phyloP scores from a whole-genome alignment of 1,140 invertebrate species.

The Druon quercuslanigerum region DNA sequence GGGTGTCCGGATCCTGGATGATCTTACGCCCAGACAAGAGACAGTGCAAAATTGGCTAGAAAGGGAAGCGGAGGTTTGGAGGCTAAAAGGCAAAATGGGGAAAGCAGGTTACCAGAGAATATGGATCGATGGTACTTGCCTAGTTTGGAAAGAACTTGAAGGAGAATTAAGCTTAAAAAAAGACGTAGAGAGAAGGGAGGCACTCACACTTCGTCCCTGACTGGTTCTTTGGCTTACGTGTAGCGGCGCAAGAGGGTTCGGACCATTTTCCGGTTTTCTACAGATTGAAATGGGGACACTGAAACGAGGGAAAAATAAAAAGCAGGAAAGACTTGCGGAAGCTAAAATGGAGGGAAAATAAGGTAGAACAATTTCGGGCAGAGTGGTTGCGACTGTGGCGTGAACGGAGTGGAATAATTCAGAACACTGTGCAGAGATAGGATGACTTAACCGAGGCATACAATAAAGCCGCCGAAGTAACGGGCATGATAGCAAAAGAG shows the following conservation, averaged over 20 bases:
- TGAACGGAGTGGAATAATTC: background rate
- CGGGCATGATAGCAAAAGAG: background rate
- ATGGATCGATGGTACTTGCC: no score
- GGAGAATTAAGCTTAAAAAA: slow-evolving; percentile 8
- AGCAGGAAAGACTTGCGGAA: background rate
- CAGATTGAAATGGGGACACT: background rate
- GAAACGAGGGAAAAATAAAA: background rate
- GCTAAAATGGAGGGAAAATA: background rate
- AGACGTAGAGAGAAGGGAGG: background rate
- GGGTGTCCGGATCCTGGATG: no score
- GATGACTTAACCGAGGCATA: background rate
- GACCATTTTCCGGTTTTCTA: slow-evolving; percentile 41
- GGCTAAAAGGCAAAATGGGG: no score
- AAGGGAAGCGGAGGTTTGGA: no score
- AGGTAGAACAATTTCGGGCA: background rate
- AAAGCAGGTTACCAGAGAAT: no score
- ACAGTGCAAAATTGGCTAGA: no score
- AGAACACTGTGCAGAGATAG: background rate
- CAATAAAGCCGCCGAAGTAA: background rate
- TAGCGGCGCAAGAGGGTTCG: slow-evolving; percentile 26
- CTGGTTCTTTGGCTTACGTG: background rate
- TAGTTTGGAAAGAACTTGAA: background rate
- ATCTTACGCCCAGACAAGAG: no score
- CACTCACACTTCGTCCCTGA: background rate
- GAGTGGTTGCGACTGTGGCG: background rate